Evolutionary conservation across 2,113 vertebrate genomes (phyloP).

Genomic region (Calypte anna): DNA sequence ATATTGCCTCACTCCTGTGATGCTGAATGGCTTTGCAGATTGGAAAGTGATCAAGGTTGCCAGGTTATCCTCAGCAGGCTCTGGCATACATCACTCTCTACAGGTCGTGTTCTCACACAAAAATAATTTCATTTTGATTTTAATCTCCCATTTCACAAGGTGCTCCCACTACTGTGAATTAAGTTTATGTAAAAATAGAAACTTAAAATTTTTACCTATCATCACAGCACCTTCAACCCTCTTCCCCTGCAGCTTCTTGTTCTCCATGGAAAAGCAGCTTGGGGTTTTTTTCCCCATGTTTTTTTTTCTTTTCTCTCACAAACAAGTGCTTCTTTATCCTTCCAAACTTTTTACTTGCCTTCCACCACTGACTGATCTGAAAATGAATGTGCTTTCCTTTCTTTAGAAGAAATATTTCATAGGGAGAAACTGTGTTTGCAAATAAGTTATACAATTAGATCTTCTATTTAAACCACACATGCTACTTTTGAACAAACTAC

Average conservation of each 20-base stretch:
- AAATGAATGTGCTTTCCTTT: background rate
- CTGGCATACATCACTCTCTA: background rate
- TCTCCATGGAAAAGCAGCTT: background rate
- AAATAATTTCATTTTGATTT: background rate
- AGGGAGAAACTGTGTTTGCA: background rate
- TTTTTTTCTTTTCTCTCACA: background rate
- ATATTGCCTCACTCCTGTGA: background rate
- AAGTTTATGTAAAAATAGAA: background rate
- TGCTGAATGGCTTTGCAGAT: background rate
- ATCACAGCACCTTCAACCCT: background rate
- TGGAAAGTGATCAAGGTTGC: conserved; percentile 34
- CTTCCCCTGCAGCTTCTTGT: background rate
- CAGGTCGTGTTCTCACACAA: background rate
- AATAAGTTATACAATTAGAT: background rate
- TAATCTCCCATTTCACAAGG: background rate
- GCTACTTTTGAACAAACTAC: background rate
- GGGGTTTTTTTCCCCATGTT: background rate
- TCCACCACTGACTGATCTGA: background rate
- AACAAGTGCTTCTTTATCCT: background rate
- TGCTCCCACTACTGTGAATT: background rate
- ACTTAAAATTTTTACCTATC: background rate
- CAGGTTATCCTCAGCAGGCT: conserved; percentile 27
- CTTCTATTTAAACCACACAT: background rate
- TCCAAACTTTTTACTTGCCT: background rate
- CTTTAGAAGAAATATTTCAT: background rate